phyloP scores from a whole-genome alignment of 1,140 invertebrate species.

The Asobara japonica region DNA sequence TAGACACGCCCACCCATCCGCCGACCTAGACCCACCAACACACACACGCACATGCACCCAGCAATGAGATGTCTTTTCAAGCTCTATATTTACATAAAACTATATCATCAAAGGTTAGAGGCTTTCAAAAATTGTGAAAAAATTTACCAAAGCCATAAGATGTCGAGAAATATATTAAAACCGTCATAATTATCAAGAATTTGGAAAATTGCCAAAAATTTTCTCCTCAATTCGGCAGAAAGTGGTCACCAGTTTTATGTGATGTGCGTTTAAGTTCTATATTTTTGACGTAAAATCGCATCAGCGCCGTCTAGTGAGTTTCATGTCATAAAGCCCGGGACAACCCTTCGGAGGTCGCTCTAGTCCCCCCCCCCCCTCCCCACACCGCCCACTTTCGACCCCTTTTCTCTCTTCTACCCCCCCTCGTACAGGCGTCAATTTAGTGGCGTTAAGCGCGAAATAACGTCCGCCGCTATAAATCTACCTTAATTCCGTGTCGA shows the following conservation, averaged over 20 bases:
- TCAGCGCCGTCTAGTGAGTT: slow-evolving; percentile 10
- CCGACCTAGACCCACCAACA: too few species aligned
- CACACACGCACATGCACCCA: too few species aligned
- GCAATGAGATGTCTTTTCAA: too few species aligned
- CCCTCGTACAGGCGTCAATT: slow-evolving; percentile 22
- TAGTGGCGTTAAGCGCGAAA: slow-evolving; percentile 31
- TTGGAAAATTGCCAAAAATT: too few species aligned
- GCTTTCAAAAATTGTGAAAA: too few species aligned
- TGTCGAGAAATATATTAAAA: too few species aligned
- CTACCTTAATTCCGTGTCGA: slow-evolving; percentile 37
- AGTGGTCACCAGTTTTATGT: neutral
- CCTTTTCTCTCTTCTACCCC: neutral
- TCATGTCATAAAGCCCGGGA: slow-evolving; percentile 9
- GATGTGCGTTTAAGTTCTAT: slow-evolving; percentile 1
- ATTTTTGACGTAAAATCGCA: neutral
- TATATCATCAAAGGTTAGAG: too few species aligned
- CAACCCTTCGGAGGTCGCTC: neutral
- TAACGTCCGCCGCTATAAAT: slow-evolving; percentile 35
- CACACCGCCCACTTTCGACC: neutral
- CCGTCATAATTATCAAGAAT: too few species aligned
- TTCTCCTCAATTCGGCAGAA: neutral
- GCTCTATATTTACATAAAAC: too few species aligned
- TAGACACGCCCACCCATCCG: too few species aligned
- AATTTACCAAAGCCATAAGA: too few species aligned
- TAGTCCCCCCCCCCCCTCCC: neutral